These are phyloP conservation scores for Heliocidaris erythrogramma DNA, from an alignment of 35 echinoderm and acorn worm species.

Conservation along the genomic window DNA sequence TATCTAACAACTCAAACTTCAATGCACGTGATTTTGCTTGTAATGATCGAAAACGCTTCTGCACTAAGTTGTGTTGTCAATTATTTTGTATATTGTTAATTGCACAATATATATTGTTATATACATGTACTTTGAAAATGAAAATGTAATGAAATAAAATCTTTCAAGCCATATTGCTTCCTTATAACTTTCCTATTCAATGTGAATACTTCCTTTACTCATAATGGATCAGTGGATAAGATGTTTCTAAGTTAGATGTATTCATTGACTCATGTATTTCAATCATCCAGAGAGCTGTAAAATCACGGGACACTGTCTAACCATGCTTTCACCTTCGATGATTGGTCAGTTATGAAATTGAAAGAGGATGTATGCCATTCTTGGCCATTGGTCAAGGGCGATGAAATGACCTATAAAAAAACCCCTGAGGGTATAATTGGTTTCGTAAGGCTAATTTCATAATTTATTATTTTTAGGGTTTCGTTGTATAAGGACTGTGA, in stretches of 20 bases:
- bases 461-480: background rate
- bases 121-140: no score
- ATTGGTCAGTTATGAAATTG: background rate
- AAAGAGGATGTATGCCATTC: background rate
- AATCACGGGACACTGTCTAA: background rate
- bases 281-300: background rate
- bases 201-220: background rate
- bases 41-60: no score
- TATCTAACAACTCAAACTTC: no score
- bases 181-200: no score
- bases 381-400: background rate
- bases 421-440: background rate
- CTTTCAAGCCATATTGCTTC: no score
- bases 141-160: no score
- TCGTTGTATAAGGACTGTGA: no score
- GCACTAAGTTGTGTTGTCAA: no score
- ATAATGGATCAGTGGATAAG: background rate
- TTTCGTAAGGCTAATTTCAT: slow-evolving; percentile 5
- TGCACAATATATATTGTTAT: no score
- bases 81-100: no score
- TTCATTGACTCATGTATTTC: background rate
- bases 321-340: background rate
- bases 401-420: background rate
- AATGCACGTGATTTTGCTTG: no score
- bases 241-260: background rate